Evolutionary conservation across 2,113 vertebrate species (phyloP).

Genomic region (Nycticebus coucang): DNA sequence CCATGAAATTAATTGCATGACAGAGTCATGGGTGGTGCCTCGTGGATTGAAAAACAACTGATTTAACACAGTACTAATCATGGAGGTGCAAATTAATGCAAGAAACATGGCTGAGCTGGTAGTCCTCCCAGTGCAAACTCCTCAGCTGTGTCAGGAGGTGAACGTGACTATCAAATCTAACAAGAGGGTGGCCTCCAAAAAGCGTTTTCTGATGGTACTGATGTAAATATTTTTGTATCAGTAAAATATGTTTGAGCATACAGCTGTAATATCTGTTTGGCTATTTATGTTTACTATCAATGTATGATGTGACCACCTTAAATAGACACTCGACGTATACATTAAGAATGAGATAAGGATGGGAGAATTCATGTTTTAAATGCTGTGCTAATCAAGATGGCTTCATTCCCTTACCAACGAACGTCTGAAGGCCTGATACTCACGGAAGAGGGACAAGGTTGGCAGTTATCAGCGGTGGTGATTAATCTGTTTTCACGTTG

Average conservation of each 20-base stretch:
- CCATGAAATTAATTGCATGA: background rate
- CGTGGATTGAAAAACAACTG: background rate
- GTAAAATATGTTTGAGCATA: background rate
- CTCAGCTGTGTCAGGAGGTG: background rate
- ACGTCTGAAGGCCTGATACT: background rate
- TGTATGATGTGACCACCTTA: background rate
- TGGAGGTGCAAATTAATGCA: background rate
- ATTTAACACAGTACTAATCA: background rate
- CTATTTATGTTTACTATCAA: background rate
- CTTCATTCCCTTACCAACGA: background rate
- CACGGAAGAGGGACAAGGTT: background rate
- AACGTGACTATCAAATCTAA: background rate
- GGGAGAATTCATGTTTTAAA: slow-evolving; percentile 4
- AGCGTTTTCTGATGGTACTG: background rate
- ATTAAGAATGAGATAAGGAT: background rate
- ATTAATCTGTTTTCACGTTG: background rate
- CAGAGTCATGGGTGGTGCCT: background rate
- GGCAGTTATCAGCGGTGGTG: background rate
- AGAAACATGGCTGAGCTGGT: background rate
- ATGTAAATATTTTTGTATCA: background rate
- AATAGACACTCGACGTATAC: background rate
- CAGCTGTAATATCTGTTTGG: background rate
- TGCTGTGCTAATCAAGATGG: background rate
- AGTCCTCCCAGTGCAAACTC: background rate
- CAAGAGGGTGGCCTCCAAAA: background rate